These are phyloP conservation scores for Hesperophylax magnus DNA, from an alignment of 1,140 invertebrate genomes.

Conservation along the genomic window DNA sequence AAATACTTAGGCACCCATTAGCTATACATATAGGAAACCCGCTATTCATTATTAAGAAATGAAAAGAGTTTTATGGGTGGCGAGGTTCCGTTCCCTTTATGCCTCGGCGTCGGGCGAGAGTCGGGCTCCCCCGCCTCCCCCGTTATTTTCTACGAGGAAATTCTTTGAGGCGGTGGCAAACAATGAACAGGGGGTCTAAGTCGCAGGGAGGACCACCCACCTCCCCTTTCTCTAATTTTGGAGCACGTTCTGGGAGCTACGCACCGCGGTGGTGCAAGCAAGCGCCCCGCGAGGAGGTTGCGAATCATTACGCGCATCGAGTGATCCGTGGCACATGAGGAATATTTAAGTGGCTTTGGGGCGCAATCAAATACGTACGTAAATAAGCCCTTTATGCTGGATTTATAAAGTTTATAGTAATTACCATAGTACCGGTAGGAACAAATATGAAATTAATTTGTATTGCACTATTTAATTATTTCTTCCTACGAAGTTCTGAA, in stretches of 20 bases:
- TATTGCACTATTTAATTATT: too few relatives aligned
- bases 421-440: too few relatives aligned
- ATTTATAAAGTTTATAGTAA: too few relatives aligned
- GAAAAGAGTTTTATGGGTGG: constrained; percentile 58
- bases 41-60: constrained; percentile 59
- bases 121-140: constrained; percentile 20
- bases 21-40: constrained; percentile 55
- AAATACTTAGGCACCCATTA: constrained; percentile 52
- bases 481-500: too few relatives aligned
- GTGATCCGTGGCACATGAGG: not conserved
- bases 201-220: not conserved
- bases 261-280: constrained; percentile 45
- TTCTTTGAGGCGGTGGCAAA: constrained; percentile 55
- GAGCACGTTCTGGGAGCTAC: constrained; percentile 45
- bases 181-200: constrained; percentile 42
- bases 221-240: constrained; percentile 50
- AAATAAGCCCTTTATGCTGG: not conserved
- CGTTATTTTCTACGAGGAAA: constrained; percentile 53
- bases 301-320: constrained; percentile 37
- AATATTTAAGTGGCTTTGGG: not conserved
- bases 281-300: constrained; percentile 12
- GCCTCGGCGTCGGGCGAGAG: constrained; percentile 40
- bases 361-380: constrained; percentile 3
- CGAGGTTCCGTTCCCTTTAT: constrained; percentile 50
- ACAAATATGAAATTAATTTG: too few relatives aligned